Evolutionary conservation across 2,888 invertebrate species (phyloP), one percentile per base, ranked within the genome.

Genomic region (Amiota minor): DNA sequence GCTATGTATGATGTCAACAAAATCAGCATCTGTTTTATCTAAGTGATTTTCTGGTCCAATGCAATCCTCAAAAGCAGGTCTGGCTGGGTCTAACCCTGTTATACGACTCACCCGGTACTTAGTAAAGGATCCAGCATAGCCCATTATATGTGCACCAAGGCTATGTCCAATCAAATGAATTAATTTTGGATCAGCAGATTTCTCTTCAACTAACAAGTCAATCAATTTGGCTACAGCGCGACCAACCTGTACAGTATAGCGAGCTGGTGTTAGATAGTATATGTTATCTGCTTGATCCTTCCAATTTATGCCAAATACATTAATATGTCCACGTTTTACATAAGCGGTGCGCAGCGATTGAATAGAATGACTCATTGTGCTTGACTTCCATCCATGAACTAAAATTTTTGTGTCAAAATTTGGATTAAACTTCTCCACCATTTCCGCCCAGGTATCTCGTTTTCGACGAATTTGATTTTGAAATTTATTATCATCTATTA

Each of bases 1-100:
- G 0, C 94, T 94, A 83, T 95, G 95, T 70, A 95, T 93, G 0
- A 95, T 92, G 84, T 95, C 95, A 46, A 94, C 95, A 82, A 94
- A 95, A 23, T 91, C 88, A 0, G 95, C 95, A 85, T 95, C 95
- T 2, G 90, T 91, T 47, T 89, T 89, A 78, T 94, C 94, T 65
- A 95, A 89, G 70, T 91, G 90, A 71, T 91, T 90, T 67, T 90
- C 90, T 0, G 89, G 88, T 0, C 89, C 89, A 74, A 88, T 88
- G 64, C 88, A 88, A 72, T 87, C 86, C 72, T 89, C 89, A 74
- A 89, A 89, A 0, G 88, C 89, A 0, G 89, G 89, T 1, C 88
- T 82, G 0, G 95, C 95, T 0, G 95, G 95, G 89, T 95, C 95
- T 77, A 93, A 76, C 2, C 93, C 93, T 68, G 93, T 93, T 6